Base-by-base conservation (phyloP, 2,113 vertebrate species). In the Leucopsar rothschildi region DNA sequence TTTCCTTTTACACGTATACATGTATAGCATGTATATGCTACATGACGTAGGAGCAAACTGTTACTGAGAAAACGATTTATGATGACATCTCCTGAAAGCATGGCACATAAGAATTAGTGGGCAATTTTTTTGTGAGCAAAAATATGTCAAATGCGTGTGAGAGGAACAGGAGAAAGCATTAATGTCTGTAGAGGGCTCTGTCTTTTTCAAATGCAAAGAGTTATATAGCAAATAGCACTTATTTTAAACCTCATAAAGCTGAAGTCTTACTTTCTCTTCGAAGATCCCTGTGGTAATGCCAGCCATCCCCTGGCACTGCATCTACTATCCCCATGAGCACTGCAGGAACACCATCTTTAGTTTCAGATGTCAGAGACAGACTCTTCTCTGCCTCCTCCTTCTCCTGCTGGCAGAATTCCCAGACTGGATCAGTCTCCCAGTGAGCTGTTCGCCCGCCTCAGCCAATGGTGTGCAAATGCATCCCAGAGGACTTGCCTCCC, bases 331-430 rank as follows among this genome's bases (percentile, higher is more conserved):
- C 40, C 40, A 42, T 42, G 40, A 94, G 50, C 33, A 13, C 42
- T 70, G 39, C 66, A 85, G 66, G 39, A 91, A 25, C 27, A 83
- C 42, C 61, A 20, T 40, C 42, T 87, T 88, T 80, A 86, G 63
- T 63, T 85, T 59, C 42, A 91, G 66, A 28, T 89, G 50, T 57
- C 45, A 82, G 45, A 90, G 42, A 59, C 66, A 82, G 60, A 29
- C 21, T 57, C 14, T 55, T 57, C 49, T 76, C 40, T 91, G 44
- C 78, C 37, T 29, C 27, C 60, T 94, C 42, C 52, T 87, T 12
- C 60, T 79, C 28, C 52, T 64, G 18, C 82, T 95, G 96, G 84
- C 93, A 80, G 55, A 35, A 11, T 72, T 97, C 79, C 84, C 84
- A 91, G 78, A 16, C 8, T 56, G 64, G 47, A 73, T 29, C 39